Conservation (phyloP, 2,888 invertebrate species). For the Nemoura dubitans region DNA sequence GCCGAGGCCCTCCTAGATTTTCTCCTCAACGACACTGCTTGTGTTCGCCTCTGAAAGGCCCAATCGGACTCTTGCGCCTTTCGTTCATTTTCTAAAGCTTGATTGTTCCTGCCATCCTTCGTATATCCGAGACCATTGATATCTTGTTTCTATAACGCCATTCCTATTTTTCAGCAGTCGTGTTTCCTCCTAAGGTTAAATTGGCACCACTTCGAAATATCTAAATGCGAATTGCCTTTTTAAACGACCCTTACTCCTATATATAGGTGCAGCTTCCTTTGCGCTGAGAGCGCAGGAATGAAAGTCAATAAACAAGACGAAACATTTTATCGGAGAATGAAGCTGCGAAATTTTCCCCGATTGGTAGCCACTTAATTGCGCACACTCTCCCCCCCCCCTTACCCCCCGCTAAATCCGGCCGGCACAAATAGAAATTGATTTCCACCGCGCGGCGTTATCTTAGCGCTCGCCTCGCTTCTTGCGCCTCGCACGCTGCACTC, state of each 20-base stretch:
- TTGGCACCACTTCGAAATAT: background rate
- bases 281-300: background rate
- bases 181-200: background rate
- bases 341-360: background rate
- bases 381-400: too few species aligned
- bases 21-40: background rate
- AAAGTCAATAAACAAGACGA: background rate
- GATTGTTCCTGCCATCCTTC: background rate
- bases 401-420: background rate
- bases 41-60: background rate
- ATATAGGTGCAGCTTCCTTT: background rate
- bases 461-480: too few species aligned
- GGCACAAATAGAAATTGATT: background rate
- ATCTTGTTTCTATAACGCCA: background rate
- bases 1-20: background rate
- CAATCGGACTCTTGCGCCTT: background rate
- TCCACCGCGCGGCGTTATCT: background rate
- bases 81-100: background rate
- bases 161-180: background rate
- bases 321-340: background rate
- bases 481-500: too few species aligned
- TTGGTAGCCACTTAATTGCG: background rate
- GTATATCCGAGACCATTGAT: background rate
- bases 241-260: background rate
- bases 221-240: background rate